phyloP scores from a whole-genome alignment of 2,888 invertebrate genomes.

The Hydrotaea cyrtoneurina region DNA sequence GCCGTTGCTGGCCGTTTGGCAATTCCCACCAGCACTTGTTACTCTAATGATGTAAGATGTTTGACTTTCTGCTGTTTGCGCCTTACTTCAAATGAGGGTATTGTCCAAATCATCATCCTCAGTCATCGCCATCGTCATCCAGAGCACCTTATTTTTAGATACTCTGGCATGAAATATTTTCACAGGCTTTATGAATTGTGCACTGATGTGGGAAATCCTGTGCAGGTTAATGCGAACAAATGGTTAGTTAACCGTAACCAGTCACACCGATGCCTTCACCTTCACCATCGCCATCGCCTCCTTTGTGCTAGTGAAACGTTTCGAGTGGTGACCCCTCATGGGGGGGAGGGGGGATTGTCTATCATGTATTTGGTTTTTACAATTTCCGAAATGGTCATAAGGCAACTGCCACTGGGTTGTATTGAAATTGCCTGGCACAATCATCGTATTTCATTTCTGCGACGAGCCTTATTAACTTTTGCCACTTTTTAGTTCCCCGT shows the following conservation, averaged over 20 bases:
- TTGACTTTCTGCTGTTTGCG: slow-evolving; percentile 50
- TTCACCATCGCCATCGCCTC: background rate
- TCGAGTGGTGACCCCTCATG: too few species aligned
- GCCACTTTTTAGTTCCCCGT: slow-evolving; percentile 24
- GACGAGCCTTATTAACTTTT: slow-evolving; percentile 40
- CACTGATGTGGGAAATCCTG: slow-evolving; percentile 40
- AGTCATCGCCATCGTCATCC: slow-evolving; percentile 7
- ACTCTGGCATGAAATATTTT: slow-evolving; percentile 6
- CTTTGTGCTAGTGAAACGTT: too few species aligned
- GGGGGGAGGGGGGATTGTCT: too few species aligned
- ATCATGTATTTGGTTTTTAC: background rate
- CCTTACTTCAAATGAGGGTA: slow-evolving; percentile 38
- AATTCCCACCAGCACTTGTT: slow-evolving; percentile 52
- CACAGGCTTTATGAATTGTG: slow-evolving; percentile 31
- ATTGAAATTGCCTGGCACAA: slow-evolving; percentile 34
- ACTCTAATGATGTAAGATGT: slow-evolving; percentile 53
- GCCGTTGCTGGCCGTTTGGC: slow-evolving; percentile 11
- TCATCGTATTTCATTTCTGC: slow-evolving; percentile 45
- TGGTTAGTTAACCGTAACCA: slow-evolving; percentile 31
- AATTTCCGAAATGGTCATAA: slow-evolving; percentile 43
- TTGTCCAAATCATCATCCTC: slow-evolving; percentile 12
- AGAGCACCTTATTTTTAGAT: slow-evolving; percentile 4
- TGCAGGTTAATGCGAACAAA: slow-evolving; percentile 39
- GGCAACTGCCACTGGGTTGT: slow-evolving; percentile 26
- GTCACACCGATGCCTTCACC: background rate